Base-by-base conservation (phyloP, 2,888 invertebrate species). In the Phyllotreta cruciferae region DNA sequence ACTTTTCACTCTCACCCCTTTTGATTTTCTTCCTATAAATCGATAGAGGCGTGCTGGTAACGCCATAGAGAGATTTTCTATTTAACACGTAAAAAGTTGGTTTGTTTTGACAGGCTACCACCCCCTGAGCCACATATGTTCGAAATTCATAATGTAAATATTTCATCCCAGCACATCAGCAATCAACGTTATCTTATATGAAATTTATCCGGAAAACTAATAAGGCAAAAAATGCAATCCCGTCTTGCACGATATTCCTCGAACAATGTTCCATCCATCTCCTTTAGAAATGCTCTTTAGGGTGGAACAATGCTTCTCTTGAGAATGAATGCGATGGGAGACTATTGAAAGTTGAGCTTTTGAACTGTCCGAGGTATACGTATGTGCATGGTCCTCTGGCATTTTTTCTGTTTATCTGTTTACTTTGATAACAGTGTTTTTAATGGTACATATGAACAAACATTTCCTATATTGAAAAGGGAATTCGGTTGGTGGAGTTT, bases 101-200 rank as follows among this genome's bases (percentile, higher is more conserved):
- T 62, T 65, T 65, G 65, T 65, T 65, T 65, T 65, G 62, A 60
- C 55, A 62, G 36, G 49, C 62, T 65, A 65, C 58, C 65, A 65
- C 58, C 65, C 62, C 65, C 65, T 60, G 62, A 62, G 65, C 42
- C 44, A 64, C 55, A 65, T 60, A 41, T 55, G 58, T 45, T 56
- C 41, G 52, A 65, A 65, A 60, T 62, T 61, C 62, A 53, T 55
- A 49, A 54, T 36, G 49, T 63, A 58, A 63, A 63, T 63, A 63
- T 49, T 42, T 63, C n/a, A n/a, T n/a, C n/a, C n/a, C n/a, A n/a
- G n/a, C n/a, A n/a, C n/a, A n/a, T n/a, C n/a, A n/a, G n/a, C n/a
- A n/a, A n/a, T 8, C 9, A 47, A 34, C 1, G 9, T 47, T 14
- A 9, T 44, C 11, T 47, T 47, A 47, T 47, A 14, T 47, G 14